phyloP scores from a whole-genome alignment of 2,113 vertebrate species.

The Athene noctua region DNA sequence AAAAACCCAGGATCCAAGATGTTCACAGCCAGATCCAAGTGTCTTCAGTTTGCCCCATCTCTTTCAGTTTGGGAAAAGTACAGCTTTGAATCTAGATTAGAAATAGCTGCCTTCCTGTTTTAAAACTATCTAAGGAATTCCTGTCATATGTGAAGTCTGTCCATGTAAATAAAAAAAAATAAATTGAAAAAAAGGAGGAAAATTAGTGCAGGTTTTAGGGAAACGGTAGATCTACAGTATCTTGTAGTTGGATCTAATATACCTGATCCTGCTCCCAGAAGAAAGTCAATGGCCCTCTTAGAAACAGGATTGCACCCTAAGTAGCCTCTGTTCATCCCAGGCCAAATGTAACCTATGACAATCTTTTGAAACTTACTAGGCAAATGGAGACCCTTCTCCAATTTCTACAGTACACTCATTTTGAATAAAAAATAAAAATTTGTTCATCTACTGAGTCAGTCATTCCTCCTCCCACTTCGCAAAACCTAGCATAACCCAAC shows the following conservation, averaged over 20 bases:
- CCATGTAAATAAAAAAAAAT: neutral
- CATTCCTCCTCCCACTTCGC: neutral
- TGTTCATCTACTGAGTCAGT: neutral
- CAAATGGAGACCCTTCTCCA: neutral
- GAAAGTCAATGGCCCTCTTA: neutral
- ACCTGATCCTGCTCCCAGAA: neutral
- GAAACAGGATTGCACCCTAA: neutral
- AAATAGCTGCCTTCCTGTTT: neutral
- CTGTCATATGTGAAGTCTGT: neutral
- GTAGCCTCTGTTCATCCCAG: neutral
- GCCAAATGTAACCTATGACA: neutral
- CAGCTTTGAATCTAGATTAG: neutral
- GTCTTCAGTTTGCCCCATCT: rapidly evolving
- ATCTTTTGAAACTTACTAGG: neutral
- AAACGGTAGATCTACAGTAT: neutral
- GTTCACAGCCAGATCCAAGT: neutral
- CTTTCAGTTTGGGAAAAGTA: neutral
- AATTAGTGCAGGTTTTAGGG: neutral
- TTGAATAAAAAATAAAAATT: neutral
- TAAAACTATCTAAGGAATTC: neutral
- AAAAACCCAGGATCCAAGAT: neutral
- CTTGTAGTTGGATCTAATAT: neutral
- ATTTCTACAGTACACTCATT: neutral
- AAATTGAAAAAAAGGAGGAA: neutral
- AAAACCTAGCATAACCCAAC: neutral